Base-by-base conservation (phyloP, 2,113 vertebrate species). In the Pandion haliaetus region DNA sequence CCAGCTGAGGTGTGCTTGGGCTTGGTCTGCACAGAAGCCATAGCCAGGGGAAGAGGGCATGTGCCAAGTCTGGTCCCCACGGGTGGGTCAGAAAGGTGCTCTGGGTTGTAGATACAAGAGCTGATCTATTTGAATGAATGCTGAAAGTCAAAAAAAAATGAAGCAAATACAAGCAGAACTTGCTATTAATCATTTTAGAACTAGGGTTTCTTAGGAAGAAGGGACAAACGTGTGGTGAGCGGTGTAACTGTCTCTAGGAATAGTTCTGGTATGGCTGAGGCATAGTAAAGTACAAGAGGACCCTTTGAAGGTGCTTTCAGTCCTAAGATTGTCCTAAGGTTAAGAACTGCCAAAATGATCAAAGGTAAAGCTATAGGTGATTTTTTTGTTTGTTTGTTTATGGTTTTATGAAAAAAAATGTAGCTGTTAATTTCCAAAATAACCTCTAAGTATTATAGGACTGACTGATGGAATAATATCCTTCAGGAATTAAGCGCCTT, bases 241-340 rank as follows among this genome's bases (percentile, higher is more conserved):
- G 0, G 17, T 65, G 34, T 58, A 40, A 36, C 20, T 67, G 40
- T 52, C 18, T 40, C 25, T 34, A 31, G 29, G 23, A 58, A 29
- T 10, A 69, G 24, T 20, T 90, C 42, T 86, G 45, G 3, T 66
- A 8, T 34, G 38, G 8, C 29, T 73, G 38, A 73, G 40, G 40
- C 29, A 10, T 2, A 12, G 11, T 29, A 6, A 79, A 47, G 26
- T 10, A 34, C 0, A 0, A 66, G 58, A 38, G 1, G 3, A 5
- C 23, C 17, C 14, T 61, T 34, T 73, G 54, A 54, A 62, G 42
- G 12, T 57, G 23, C 3, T 50, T 42, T 45, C 21, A 57, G 36
- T 74, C 24, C 16, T 36, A 42, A 29, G 36, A 9, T 17, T 58
- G 15, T 54, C 47, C 32, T 32, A 8, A 58, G 26, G 12, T 66